Base-by-base conservation (phyloP, 2,888 invertebrate genomes). In the Caenorhabditis zanzibari region DNA sequence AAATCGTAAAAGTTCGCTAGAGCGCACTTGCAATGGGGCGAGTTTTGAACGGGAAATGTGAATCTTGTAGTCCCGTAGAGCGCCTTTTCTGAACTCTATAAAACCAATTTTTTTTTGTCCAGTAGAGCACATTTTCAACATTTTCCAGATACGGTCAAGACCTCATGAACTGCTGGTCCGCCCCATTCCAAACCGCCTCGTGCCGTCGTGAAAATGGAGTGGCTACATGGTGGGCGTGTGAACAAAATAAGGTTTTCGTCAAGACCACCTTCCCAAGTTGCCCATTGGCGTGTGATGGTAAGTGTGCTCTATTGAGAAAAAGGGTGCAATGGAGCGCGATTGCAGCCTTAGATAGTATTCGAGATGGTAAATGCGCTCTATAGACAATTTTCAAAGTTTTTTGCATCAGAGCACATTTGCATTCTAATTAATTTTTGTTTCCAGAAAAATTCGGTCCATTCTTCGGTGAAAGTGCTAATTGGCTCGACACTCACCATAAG, bases 171-270 rank as follows among this genome's bases (percentile, higher is more conserved):
- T 87, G 87, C 76, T 87, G 87, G 87, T 84, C 87, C 5, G 81
- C 82, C n/a, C 87, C 87, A 19, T 87, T 87, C 83, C 64, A 75
- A 44, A 72, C 84, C 1, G 81, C 87, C 26, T 72, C 84, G 0
- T 87, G 87, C 47, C 84, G 85, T 24, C 54, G 74, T 24, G 81
- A 84, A 38, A 44, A 63, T 26, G 81, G 75, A 10, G 82, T 85
- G 52, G 82, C 82, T 61, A 79, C 84, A 4, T 87, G 87, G 87
- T 87, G 87, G 87, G 85, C 87, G 7, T 87, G 87, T 58, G 87
- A 87, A 54, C 79, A 83, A 44, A 87, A 87, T 26, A 71, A 68
- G 22, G 75, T 79, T 2, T 85, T 87, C 69, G 81, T 80, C 54
- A 64, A 61, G 32, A 83, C 80, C n/a, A 84, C 84, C 10, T 87